phyloP scores from a whole-genome alignment of 2,113 vertebrate species.

The Larimichthys crocea region DNA sequence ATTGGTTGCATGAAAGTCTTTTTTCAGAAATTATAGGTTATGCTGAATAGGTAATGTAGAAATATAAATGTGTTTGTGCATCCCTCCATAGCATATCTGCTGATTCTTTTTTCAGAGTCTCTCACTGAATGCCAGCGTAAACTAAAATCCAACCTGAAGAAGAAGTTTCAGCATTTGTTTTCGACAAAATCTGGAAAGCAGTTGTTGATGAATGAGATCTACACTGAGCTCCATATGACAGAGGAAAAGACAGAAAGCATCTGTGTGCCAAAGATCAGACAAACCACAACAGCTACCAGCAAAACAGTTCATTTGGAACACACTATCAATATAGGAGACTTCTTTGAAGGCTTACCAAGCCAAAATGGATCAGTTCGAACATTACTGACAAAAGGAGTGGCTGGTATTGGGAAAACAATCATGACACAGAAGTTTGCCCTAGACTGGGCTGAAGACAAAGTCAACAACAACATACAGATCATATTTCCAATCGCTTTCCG shows the following conservation, averaged over 20 bases:
- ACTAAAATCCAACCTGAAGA: conserved; percentile 9
- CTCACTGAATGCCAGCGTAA: background rate
- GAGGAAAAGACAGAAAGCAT: background rate
- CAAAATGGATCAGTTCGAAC: background rate
- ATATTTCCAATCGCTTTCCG: conserved; percentile 27
- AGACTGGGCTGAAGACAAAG: conserved; percentile 23
- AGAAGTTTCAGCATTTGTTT: conserved; percentile 3
- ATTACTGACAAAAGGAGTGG: background rate
- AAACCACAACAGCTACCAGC: no score
- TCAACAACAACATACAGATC: background rate
- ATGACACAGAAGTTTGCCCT: conserved; percentile 6
- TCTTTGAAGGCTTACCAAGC: background rate
- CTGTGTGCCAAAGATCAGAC: no score
- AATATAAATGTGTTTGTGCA: background rate
- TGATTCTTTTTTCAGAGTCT: background rate
- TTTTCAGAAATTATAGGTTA: background rate
- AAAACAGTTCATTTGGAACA: no score
- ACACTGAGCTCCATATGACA: background rate
- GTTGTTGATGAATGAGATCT: background rate
- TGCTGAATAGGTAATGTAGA: background rate
- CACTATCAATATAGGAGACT: background rate
- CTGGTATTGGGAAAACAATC: conserved; percentile 32
- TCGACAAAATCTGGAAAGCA: background rate
- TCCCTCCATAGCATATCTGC: background rate
- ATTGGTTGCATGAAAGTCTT: background rate